Evolutionary conservation across 2,888 invertebrate species (phyloP).

Genomic region (Leptura quadrifasciata): DNA sequence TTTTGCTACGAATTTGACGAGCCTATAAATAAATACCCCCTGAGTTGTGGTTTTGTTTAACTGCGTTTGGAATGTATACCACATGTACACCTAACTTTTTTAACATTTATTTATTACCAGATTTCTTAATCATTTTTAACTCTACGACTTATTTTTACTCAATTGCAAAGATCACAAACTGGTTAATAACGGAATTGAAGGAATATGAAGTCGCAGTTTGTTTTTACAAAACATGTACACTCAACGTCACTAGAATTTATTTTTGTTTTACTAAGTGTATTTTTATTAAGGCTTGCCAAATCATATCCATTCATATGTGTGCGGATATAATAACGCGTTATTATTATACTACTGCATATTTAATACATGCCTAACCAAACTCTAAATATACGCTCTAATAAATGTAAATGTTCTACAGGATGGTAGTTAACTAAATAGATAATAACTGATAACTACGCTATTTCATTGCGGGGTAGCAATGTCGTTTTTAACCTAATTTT

Average conservation of each 20-base stretch:
- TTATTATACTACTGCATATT: slow-evolving; percentile 1
- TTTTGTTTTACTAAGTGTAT: slow-evolving; percentile 11
- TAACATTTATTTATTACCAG: too few relatives aligned
- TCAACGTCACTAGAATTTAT: slow-evolving; percentile 13
- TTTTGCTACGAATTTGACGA: too few relatives aligned
- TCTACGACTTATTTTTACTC: neutral
- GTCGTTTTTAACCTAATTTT: too few relatives aligned
- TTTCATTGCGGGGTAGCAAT: too few relatives aligned
- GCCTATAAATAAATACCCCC: too few relatives aligned
- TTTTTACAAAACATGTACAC: neutral
- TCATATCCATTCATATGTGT: slow-evolving; percentile 27
- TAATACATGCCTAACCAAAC: neutral
- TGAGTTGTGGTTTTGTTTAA: too few relatives aligned
- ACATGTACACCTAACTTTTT: too few relatives aligned
- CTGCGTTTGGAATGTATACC: too few relatives aligned
- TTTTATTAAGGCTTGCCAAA: slow-evolving; percentile 23
- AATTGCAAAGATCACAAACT: neutral
- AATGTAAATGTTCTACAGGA: neutral
- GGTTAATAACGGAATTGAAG: neutral
- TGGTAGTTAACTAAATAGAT: neutral
- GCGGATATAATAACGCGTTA: slow-evolving; percentile 16
- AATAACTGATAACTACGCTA: too few relatives aligned
- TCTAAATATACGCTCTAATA: neutral
- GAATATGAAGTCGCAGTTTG: neutral
- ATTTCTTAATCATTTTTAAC: too few relatives aligned